Percentiles rank a stretch among this genome's conserved stretches.
phyloP scores from a whole-genome alignment of 2,888 invertebrate genomes.

The Cheilosia impressa region DNA sequence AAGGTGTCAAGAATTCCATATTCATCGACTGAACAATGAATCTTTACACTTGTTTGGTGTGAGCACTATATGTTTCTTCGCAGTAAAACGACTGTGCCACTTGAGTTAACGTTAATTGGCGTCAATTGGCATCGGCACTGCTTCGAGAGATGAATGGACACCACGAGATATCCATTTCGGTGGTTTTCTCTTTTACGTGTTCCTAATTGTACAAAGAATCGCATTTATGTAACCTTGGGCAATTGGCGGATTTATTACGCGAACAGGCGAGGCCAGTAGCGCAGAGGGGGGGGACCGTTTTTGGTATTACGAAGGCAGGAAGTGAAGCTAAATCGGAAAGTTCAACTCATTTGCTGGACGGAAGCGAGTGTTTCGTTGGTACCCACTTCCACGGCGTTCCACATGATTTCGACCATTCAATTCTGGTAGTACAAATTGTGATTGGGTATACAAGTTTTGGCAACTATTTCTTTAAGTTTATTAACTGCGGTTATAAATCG shows the following conservation, averaged over 20 bases:
- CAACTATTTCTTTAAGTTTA: no score
- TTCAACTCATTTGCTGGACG: not conserved
- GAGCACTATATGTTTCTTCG: not conserved
- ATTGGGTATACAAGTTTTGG: no score
- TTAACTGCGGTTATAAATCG: no score
- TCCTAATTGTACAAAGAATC: slow-evolving; percentile 26
- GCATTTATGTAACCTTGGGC: slow-evolving; percentile 37
- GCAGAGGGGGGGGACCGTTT: slow-evolving; percentile 5
- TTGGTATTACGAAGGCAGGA: not conserved
- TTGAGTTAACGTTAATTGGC: slow-evolving; percentile 53
- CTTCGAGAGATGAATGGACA: slow-evolving; percentile 33
- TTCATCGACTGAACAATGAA: slow-evolving; percentile 43
- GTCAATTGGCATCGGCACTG: slow-evolving; percentile 47
- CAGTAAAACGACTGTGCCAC: slow-evolving; percentile 21
- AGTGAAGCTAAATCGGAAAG: not conserved
- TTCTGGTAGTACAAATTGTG: no score
- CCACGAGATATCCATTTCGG: slow-evolving; percentile 3
- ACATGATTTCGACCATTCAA: not conserved
- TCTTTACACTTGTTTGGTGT: slow-evolving; percentile 6
- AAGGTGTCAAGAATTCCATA: slow-evolving; percentile 15
- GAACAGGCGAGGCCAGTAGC: not conserved
- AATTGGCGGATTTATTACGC: slow-evolving; percentile 35
- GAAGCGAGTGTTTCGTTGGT: not conserved
- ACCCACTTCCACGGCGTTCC: not conserved
- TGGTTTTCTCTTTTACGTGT: slow-evolving; percentile 49